A percentile compares a stretch with the other conserved stretches of the same genome.
Conservation (phyloP, 2,113 vertebrate genomes). For the Cygnus buccinator region DNA sequence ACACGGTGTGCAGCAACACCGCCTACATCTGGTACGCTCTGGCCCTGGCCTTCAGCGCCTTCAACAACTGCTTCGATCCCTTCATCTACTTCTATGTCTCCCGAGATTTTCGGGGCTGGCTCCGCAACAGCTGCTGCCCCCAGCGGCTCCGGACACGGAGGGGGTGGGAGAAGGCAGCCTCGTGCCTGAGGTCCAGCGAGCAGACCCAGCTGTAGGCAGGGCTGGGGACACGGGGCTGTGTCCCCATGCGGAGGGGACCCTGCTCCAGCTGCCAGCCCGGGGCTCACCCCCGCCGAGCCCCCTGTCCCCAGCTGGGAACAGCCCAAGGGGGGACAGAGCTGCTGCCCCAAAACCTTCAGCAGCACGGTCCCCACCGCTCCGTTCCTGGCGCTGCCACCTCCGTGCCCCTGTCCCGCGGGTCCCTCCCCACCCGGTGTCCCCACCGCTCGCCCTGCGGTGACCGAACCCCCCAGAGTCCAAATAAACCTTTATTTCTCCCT, state of each 20-base stretch:
- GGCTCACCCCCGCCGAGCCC: background rate
- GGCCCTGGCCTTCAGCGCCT: conserved; percentile 33
- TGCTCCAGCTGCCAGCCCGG: background rate
- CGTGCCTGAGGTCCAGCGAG: background rate
- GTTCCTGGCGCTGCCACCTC: background rate
- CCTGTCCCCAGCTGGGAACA: background rate
- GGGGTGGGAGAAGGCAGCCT: background rate
- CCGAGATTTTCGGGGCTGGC: conserved; percentile 36
- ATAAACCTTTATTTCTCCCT: conserved; percentile 64
- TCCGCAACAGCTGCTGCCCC: background rate
- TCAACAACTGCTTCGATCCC: conserved; percentile 68
- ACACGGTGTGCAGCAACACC: background rate
- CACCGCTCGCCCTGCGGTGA: fast-evolving
- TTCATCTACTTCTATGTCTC: conserved; percentile 63
- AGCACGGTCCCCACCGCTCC: background rate
- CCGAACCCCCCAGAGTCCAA: conserved; percentile 27
- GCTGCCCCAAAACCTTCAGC: background rate
- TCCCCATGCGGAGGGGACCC: background rate
- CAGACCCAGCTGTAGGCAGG: background rate
- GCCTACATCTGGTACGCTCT: conserved; percentile 26
- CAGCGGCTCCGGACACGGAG: fast-evolving
- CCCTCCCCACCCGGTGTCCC: background rate
- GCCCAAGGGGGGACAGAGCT: background rate
- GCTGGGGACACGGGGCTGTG: too few species aligned
- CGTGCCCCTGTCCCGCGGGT: fast-evolving